Percentiles rank a stretch among this genome's conserved stretches.
phyloP scores from a whole-genome alignment of 2,888 invertebrate species.

The Tinea pellionella region DNA sequence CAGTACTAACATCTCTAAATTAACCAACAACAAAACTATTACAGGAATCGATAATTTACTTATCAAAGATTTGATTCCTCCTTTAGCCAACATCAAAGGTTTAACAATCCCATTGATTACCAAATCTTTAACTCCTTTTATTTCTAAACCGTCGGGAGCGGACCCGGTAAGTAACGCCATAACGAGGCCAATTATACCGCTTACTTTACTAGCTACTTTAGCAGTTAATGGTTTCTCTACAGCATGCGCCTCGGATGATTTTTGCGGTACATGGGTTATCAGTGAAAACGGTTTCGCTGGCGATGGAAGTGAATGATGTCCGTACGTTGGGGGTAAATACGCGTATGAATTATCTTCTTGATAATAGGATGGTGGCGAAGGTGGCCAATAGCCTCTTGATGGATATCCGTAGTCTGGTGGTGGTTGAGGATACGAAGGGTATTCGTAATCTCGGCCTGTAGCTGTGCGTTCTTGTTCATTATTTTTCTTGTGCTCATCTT shows the following conservation, averaged over 20 bases:
- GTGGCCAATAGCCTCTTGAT: constrained; percentile 18
- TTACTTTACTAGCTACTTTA: constrained; percentile 40
- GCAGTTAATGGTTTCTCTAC: constrained; percentile 37
- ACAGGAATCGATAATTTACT: constrained; percentile 53
- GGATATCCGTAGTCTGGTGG: constrained; percentile 20
- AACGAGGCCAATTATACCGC: constrained; percentile 41
- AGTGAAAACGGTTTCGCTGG: constrained; percentile 18
- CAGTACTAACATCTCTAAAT: constrained; percentile 49
- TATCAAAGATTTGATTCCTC: constrained; percentile 47
- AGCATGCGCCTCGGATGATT: constrained; percentile 16
- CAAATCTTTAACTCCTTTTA: constrained; percentile 44
- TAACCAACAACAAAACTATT: constrained; percentile 46
- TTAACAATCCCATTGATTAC: constrained; percentile 48
- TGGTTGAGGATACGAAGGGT: constrained; percentile 16
- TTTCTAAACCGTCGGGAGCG: constrained; percentile 29
- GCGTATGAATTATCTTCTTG: constrained; percentile 14
- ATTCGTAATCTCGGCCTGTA: constrained; percentile 19
- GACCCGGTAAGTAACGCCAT: constrained; percentile 41
- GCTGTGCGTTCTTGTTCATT: constrained; percentile 22
- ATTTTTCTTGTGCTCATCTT: constrained; percentile 21
- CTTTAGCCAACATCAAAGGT: constrained; percentile 43
- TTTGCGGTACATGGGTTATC: constrained; percentile 20
- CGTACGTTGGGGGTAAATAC: constrained; percentile 16
- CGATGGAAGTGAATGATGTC: neutral
- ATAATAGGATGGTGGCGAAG: constrained; percentile 9